Conservation (phyloP, 2,113 vertebrate genomes). For the Haliaeetus leucogaster region DNA sequence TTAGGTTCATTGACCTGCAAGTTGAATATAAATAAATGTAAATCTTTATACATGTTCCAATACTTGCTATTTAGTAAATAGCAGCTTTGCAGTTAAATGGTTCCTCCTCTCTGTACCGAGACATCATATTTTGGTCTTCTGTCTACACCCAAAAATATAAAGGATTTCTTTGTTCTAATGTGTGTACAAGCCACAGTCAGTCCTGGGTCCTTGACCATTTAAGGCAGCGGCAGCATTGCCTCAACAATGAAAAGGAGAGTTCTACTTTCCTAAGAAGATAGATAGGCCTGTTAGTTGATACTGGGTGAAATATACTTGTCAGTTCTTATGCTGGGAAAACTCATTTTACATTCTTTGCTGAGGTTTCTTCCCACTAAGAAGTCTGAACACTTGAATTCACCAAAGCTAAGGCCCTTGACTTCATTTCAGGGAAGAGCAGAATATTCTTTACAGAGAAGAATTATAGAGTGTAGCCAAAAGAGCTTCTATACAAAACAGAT, state of each 20-base stretch:
- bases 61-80: background rate
- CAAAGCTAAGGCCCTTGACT: background rate
- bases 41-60: background rate
- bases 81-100: background rate
- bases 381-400: background rate
- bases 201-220: background rate
- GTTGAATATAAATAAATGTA: background rate
- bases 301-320: background rate
- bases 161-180: background rate
- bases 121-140: background rate
- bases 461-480: background rate
- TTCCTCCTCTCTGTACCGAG: background rate
- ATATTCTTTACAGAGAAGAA: background rate
- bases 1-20: background rate
- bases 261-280: background rate
- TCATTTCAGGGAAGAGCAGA: background rate
- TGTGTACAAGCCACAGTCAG: background rate
- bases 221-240: background rate
- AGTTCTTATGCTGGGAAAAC: background rate
- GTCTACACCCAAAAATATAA: background rate
- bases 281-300: background rate
- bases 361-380: background rate
- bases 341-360: fast-evolving
- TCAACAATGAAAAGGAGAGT: background rate
- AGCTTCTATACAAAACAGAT: background rate